These are phyloP conservation scores for Calcarius lapponicus DNA, from an alignment of 2,797 vertebrate genomes.

Conservation along the genomic window DNA sequence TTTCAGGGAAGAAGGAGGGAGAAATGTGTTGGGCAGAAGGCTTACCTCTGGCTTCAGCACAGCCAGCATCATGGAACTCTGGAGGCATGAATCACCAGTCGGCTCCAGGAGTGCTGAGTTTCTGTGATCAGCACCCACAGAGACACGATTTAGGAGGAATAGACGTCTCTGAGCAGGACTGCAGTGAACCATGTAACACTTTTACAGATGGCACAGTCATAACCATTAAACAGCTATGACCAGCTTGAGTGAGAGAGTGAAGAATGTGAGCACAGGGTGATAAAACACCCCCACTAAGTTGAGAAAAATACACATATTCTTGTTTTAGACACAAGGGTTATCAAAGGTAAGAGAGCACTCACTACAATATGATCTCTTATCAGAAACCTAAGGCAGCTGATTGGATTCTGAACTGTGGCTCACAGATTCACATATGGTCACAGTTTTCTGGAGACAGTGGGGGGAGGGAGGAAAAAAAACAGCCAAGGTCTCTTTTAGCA, in stretches of 20 bases:
- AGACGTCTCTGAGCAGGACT: constrained; percentile 7
- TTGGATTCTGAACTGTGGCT: constrained; percentile 67
- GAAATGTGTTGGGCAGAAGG: not conserved
- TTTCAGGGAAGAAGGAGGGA: not conserved
- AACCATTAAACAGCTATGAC: constrained; percentile 46
- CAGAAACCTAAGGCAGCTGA: constrained; percentile 74
- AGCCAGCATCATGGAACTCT: not conserved
- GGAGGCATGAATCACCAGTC: constrained; percentile 22
- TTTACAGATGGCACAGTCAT: constrained; percentile 44
- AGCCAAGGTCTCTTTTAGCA: constrained; percentile 20
- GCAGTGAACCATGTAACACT: not conserved
- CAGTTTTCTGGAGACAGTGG: constrained; percentile 46
- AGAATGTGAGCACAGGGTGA: constrained; percentile 40
- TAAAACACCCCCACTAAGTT: constrained; percentile 45
- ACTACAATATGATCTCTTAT: constrained; percentile 62
- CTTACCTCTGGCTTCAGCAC: not conserved
- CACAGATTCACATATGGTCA: constrained; percentile 62
- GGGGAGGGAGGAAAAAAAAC: not conserved
- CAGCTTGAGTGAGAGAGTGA: constrained; percentile 23
- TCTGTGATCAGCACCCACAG: not conserved
- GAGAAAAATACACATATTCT: constrained; percentile 47
- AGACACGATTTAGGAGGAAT: not conserved
- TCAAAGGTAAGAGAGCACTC: constrained; percentile 55
- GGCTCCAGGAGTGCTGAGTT: constrained; percentile 4
- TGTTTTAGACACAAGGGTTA: constrained; percentile 55